phyloP scores from a whole-genome alignment of 2,113 vertebrate genomes.

The Nipponia nippon region DNA sequence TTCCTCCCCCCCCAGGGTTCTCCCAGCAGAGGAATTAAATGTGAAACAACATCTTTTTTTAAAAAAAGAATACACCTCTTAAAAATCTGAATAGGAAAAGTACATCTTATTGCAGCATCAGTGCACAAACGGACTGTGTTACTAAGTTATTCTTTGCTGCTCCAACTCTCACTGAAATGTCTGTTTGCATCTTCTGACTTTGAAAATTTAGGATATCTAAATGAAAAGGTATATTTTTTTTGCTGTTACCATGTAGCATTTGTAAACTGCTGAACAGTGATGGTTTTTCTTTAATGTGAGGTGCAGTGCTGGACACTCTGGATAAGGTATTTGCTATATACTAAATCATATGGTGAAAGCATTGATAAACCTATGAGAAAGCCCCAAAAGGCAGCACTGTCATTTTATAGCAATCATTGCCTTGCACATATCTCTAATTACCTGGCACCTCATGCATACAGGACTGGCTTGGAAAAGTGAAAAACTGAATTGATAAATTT shows the following conservation, averaged over 20 bases:
- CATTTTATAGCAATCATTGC: neutral
- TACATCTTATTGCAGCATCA: neutral
- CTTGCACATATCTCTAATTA: neutral
- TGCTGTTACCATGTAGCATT: neutral
- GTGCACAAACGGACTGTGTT: neutral
- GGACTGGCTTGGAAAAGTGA: neutral
- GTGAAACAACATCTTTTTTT: neutral
- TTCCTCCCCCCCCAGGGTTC: neutral
- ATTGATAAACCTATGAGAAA: neutral
- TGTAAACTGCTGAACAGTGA: neutral
- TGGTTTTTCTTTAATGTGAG: neutral
- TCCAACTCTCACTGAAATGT: neutral
- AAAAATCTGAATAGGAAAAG: neutral
- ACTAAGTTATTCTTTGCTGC: neutral
- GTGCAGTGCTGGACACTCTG: neutral
- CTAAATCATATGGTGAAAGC: neutral
- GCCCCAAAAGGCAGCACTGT: neutral
- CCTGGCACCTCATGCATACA: neutral
- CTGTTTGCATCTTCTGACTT: neutral
- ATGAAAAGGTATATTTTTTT: neutral
- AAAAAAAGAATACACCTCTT: rapidly evolving
- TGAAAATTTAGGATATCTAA: neutral
- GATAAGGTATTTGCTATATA: neutral
- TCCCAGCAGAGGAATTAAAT: neutral
- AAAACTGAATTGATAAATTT: neutral